These are phyloP conservation scores for Epizoanthus illoricatus DNA, from an alignment of 92 coral and sea anemone genomes.

Conservation along the genomic window DNA sequence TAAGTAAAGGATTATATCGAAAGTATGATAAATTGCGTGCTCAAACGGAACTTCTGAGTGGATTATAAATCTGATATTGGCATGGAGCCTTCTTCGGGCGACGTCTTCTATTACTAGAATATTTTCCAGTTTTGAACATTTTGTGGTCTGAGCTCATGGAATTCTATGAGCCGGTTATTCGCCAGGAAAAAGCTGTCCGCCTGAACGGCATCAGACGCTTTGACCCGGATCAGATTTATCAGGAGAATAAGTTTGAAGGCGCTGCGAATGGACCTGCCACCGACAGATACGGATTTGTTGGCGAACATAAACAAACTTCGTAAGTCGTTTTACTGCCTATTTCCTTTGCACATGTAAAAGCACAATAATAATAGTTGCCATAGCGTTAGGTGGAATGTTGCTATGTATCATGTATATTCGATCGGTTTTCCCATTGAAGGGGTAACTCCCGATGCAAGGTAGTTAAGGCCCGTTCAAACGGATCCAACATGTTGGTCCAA, in stretches of 20 bases:
- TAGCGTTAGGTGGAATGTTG: neutral
- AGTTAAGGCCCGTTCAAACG: too few relatives aligned
- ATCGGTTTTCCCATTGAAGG: too few relatives aligned
- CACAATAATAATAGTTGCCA: neutral
- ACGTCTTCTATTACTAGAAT: neutral
- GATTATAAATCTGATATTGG: neutral
- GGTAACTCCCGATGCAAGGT: too few relatives aligned
- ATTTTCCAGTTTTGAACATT: slow-evolving; percentile 1
- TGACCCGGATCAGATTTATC: slow-evolving; percentile 67
- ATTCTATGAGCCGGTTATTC: slow-evolving; percentile 70
- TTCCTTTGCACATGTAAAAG: too few relatives aligned
- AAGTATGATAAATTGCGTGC: neutral
- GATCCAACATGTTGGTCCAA: too few relatives aligned
- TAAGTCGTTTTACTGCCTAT: slow-evolving; percentile 48
- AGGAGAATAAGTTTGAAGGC: slow-evolving; percentile 11
- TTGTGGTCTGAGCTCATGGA: slow-evolving; percentile 58
- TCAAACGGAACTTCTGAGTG: neutral
- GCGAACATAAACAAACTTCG: slow-evolving; percentile 93
- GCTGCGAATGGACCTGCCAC: slow-evolving; percentile 43
- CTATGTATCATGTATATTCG: too few relatives aligned
- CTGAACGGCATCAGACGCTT: slow-evolving; percentile 67
- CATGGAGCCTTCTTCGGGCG: slow-evolving; percentile 10
- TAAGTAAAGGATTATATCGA: neutral
- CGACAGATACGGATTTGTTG: slow-evolving; percentile 88
- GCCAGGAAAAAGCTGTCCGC: slow-evolving; percentile 47